phyloP scores from a whole-genome alignment of 2,888 invertebrate species.

The Altica lythri region DNA sequence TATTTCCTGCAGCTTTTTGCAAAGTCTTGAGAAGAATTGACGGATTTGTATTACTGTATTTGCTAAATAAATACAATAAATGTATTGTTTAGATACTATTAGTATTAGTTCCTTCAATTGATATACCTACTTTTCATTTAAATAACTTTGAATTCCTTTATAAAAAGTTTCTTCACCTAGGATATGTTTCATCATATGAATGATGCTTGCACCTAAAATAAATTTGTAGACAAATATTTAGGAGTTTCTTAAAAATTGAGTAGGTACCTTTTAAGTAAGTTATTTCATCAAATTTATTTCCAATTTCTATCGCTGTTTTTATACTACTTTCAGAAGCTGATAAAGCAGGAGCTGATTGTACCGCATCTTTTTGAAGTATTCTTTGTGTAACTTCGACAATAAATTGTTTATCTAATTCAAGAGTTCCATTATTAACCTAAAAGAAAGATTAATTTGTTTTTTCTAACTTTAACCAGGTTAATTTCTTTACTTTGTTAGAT shows the following conservation, averaged over 20 bases:
- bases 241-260: not conserved
- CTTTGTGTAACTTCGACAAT: constrained; percentile 68
- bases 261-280: constrained; percentile 66
- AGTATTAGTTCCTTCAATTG: too few species aligned
- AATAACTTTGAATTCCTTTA: constrained; percentile 62
- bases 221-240: not conserved
- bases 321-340: constrained; percentile 56
- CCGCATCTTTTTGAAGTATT: constrained; percentile 42
- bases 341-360: constrained; percentile 59
- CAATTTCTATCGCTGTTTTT: constrained; percentile 59
- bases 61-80: constrained; percentile 41
- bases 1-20: constrained; percentile 42
- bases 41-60: constrained; percentile 58
- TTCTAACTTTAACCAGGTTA: not conserved
- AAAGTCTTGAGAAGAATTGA: constrained; percentile 60
- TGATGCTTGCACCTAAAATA: constrained; percentile 40
- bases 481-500: constrained; percentile 59
- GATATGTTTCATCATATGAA: constrained; percentile 70
- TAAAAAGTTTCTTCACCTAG: constrained; percentile 62
- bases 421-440: constrained; percentile 23
- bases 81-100: too few species aligned
- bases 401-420: constrained; percentile 70
- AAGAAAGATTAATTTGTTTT: not conserved
- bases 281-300: constrained; percentile 63
- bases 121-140: constrained; percentile 61